phyloP scores from a whole-genome alignment of 2,797 vertebrate species.

The Tokudaia muenninki region DNA sequence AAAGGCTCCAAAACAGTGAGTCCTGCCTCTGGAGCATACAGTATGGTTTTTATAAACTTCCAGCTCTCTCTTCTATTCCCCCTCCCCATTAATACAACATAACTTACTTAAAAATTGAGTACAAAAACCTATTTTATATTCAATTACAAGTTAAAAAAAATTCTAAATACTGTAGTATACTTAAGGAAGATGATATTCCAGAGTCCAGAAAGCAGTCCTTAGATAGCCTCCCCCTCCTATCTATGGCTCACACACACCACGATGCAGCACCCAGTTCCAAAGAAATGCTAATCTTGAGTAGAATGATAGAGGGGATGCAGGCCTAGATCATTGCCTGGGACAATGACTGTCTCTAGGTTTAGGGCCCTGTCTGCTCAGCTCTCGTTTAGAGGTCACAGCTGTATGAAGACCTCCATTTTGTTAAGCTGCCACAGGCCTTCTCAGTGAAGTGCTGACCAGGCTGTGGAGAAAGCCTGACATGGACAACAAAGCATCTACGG shows the following conservation, averaged over 20 bases:
- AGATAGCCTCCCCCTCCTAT: slow-evolving; percentile 75
- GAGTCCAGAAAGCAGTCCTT: slow-evolving; percentile 85
- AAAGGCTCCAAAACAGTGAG: slow-evolving; percentile 87
- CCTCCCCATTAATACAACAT: background rate
- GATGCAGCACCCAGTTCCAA: slow-evolving; percentile 61
- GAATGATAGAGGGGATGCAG: background rate
- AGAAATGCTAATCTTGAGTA: background rate
- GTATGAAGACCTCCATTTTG: background rate
- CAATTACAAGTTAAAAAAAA: slow-evolving; percentile 81
- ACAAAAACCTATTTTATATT: slow-evolving; percentile 89
- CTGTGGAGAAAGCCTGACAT: background rate
- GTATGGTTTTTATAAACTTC: slow-evolving; percentile 88
- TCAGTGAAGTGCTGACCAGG: background rate
- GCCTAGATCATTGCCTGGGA: background rate
- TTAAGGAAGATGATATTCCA: slow-evolving; percentile 83
- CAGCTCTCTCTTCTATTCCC: slow-evolving; percentile 80
- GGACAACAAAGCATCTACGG: background rate
- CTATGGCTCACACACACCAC: slow-evolving; percentile 10
- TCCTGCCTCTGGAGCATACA: slow-evolving; percentile 84
- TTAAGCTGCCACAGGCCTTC: background rate
- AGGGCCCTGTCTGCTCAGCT: rapidly evolving
- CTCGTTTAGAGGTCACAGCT: background rate
- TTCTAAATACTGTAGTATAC: slow-evolving; percentile 84
- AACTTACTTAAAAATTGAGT: slow-evolving; percentile 85
- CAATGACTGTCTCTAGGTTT: background rate